Conservation (phyloP, 2,888 invertebrate genomes). For the Boloria euphrosyne region DNA sequence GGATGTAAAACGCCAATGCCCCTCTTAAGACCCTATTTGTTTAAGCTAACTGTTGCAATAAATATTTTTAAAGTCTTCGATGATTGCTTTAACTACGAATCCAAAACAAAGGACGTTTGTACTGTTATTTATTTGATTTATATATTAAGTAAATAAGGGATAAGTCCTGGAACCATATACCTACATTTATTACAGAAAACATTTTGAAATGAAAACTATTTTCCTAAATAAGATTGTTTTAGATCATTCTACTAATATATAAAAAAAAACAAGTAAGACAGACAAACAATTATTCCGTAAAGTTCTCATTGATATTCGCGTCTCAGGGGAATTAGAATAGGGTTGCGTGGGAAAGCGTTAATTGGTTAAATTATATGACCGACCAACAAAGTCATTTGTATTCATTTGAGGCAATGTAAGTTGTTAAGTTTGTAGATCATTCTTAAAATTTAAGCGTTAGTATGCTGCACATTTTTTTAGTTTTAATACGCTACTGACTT, state of each 20-base stretch:
- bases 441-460: slow-evolving; percentile 53
- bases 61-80: slow-evolving; percentile 71
- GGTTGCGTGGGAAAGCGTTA: slow-evolving; percentile 71
- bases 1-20: slow-evolving; percentile 73
- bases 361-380: slow-evolving; percentile 72
- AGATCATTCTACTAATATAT: not conserved
- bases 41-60: slow-evolving; percentile 74
- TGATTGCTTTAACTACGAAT: slow-evolving; percentile 53
- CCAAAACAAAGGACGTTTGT: slow-evolving; percentile 43
- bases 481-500: too few relatives aligned
- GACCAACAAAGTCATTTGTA: slow-evolving; percentile 58
- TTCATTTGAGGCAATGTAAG: slow-evolving; percentile 57
- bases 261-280: not conserved
- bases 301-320: slow-evolving; percentile 48
- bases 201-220: too few relatives aligned
- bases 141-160: slow-evolving; percentile 1
- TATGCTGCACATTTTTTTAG: not conserved
- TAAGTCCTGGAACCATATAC: too few relatives aligned
- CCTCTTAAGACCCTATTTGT: slow-evolving; percentile 68
- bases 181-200: too few relatives aligned
- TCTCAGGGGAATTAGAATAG: slow-evolving; percentile 59
- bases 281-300: not conserved
- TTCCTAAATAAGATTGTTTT: too few relatives aligned
- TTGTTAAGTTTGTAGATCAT: slow-evolving; percentile 47
- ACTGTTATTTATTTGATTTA: not conserved